A percentile compares a stretch with the other conserved stretches of the same genome.
Conservation (phyloP, 53 echinoderm and acorn worm genomes). For the Arbacia lixula region DNA sequence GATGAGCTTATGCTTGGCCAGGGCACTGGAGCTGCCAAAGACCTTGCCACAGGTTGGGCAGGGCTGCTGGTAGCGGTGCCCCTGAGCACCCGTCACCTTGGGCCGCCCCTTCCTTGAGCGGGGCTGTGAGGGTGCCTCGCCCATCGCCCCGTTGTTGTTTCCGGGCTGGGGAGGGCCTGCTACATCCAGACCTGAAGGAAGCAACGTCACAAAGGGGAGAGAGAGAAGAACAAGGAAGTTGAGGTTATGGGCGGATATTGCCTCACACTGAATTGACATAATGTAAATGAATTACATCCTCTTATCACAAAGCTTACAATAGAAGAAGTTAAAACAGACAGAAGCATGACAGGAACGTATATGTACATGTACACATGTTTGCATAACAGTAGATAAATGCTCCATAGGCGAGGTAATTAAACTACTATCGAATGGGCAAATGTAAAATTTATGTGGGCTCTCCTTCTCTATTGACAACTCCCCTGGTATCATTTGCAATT, state of each 20-base stretch:
- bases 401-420: no score
- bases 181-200: conserved; percentile 26
- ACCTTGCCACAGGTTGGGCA: conserved; percentile 95
- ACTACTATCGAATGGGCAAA: no score
- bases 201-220: not conserved
- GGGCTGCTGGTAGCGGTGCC: conserved; percentile 95
- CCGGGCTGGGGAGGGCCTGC: conserved; percentile 48
- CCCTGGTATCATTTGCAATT: no score
- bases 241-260: no score
- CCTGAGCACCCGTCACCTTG: conserved; percentile 77
- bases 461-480: no score
- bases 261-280: conserved; percentile 6
- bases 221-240: conserved; percentile 6
- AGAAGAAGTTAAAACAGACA: no score
- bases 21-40: conserved; percentile 98
- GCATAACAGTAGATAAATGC: no score
- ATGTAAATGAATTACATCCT: conserved; percentile 15
- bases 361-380: no score
- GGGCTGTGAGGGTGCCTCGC: conserved; percentile 49
- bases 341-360: no score
- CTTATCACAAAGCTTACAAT: no score
- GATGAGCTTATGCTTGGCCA: conserved; percentile 99
- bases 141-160: conserved; percentile 59
- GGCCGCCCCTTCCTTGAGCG: conserved; percentile 94
- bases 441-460: no score